A percentile compares a stretch with the other conserved stretches of the same genome.
phyloP scores from a whole-genome alignment of 2,797 vertebrate species.

The Bufotes viridis region DNA sequence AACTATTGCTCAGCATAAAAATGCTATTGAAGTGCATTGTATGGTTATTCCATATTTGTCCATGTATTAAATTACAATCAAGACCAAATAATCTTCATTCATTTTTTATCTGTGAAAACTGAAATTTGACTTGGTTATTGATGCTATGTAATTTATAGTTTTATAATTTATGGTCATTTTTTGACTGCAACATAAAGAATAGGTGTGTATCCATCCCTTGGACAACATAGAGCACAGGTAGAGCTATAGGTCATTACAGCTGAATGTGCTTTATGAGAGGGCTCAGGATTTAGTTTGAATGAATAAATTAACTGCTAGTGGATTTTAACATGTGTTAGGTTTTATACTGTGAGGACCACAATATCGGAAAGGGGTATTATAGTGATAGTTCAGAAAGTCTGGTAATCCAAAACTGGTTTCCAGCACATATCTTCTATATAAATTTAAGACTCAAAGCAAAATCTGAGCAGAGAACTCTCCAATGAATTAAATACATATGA shows the following conservation, averaged over 20 bases:
- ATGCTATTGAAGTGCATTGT: not conserved
- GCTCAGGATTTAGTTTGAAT: constrained; percentile 11
- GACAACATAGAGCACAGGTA: not conserved
- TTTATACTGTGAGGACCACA: not conserved
- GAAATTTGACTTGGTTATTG: not conserved
- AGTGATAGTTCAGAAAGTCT: too few relatives aligned
- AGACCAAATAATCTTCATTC: not conserved
- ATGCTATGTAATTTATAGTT: not conserved
- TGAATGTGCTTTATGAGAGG: not conserved
- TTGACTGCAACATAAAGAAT: not conserved
- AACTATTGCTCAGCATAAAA: not conserved
- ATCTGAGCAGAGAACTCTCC: too few relatives aligned
- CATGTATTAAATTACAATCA: not conserved
- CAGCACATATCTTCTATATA: too few relatives aligned
- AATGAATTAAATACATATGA: too few relatives aligned
- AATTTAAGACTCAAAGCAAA: too few relatives aligned
- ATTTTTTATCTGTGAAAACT: not conserved
- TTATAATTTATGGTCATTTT: not conserved
- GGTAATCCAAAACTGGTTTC: too few relatives aligned
- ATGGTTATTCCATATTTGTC: not conserved
- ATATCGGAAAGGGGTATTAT: not conserved
- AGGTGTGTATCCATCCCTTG: not conserved
- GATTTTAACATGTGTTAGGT: not conserved
- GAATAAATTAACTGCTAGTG: constrained; percentile 21
- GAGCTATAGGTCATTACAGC: not conserved